Evolutionary conservation across 2,797 vertebrate genomes (phyloP).

Genomic region (Zenarchopterus dispar): DNA sequence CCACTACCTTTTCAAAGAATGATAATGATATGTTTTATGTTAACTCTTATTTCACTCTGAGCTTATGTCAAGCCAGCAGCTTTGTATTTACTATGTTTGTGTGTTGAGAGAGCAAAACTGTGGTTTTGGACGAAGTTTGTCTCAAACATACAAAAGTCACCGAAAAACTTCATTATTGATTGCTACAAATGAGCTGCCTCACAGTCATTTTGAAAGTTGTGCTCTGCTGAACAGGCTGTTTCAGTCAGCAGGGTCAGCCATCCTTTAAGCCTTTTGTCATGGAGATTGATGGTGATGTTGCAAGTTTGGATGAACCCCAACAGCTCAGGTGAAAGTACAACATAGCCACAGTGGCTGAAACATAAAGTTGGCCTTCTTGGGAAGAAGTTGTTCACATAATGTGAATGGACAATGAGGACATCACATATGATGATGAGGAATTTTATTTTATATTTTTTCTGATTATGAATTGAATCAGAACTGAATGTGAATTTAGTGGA

Average conservation of each 20-base stretch:
- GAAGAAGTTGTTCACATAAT: neutral
- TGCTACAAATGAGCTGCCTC: constrained; percentile 25
- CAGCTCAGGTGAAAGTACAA: constrained; percentile 7
- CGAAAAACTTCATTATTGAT: constrained; percentile 14
- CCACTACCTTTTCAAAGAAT: too few relatives aligned
- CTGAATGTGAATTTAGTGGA: neutral
- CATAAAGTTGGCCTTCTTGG: neutral
- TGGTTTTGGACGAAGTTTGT: constrained; percentile 3
- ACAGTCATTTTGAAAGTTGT: constrained; percentile 32
- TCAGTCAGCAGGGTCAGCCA: constrained; percentile 32
- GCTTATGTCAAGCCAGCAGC: too few relatives aligned
- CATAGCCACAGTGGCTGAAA: neutral
- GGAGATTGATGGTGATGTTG: constrained; percentile 34
- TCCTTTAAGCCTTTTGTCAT: constrained; percentile 29
- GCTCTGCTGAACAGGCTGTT: constrained; percentile 37
- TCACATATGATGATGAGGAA: neutral
- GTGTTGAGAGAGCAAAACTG: too few relatives aligned
- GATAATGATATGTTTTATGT: too few relatives aligned
- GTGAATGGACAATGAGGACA: neutral
- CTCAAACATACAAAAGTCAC: constrained; percentile 7
- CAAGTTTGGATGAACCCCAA: constrained; percentile 25
- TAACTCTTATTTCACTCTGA: too few relatives aligned
- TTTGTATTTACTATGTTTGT: too few relatives aligned
- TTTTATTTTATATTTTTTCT: neutral
- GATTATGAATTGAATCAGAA: neutral